Base-by-base conservation (phyloP, 2,113 vertebrate species). In the Myiagra hebetior region DNA sequence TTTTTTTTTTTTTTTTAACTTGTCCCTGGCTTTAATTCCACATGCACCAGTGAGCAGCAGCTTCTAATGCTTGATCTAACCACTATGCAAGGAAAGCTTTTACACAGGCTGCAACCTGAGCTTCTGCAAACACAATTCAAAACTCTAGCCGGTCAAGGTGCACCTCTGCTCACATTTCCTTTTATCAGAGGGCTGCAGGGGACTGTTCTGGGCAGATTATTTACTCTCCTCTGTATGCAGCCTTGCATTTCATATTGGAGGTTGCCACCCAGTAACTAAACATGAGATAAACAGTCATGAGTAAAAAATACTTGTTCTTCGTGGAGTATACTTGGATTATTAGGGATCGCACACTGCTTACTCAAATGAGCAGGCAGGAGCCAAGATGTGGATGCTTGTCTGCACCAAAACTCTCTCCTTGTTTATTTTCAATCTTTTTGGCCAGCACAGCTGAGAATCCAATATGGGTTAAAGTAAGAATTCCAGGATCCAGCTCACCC, bases 111-210 rank as follows among this genome's bases (percentile, higher is more conserved):
- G 97, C 93, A 95, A 95, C 82, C 70, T 73, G 95, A 97, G 92
- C 94, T 95, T 70, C 75, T 70, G 80, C 65, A 95, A 95, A 95
- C 85, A 91, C 39, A 80, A 74, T 91, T 79, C 27, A 47, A 74
- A 84, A 65, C 64, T 94, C 92, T 86, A 94, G 80, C 88, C 89
- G 91, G 93, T 87, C 90, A 95, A 95, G 92, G 92, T 85, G 90
- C 90, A 87, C 69, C 78, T 82, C 88, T 85, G 85, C 93, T 95
- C 80, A 42, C 44, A 7, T 94, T 92, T 87, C 86, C 52, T 75
- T 95, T 75, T 63, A 63, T 91, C 84, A 73, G 44, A 85, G 64
- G 42, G 63, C 80, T 93, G 70, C 69, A 82, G 76, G 65, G 57
- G 33, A 91, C 52, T 0, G 1, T 67, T 67, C 70, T 65, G 28